These are phyloP conservation scores for Silurus meridionalis DNA, from an alignment of 2,113 vertebrate species.

Conservation along the genomic window DNA sequence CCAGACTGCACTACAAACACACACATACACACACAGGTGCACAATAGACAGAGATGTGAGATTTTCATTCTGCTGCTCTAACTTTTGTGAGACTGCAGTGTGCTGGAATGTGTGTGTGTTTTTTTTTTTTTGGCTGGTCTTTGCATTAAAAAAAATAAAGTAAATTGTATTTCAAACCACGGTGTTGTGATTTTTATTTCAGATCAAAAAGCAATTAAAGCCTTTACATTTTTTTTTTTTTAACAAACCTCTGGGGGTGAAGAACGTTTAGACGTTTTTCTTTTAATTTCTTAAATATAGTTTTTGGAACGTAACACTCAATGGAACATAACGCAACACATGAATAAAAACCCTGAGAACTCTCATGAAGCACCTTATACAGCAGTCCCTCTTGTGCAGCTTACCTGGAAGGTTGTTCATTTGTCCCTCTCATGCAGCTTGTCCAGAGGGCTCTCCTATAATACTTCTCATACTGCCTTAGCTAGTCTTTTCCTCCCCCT, in stretches of 20 bases:
- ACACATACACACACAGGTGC: neutral
- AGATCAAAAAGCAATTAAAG: neutral
- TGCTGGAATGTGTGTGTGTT: slow-evolving; percentile 37
- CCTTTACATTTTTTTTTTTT: too few species aligned
- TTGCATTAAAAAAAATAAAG: slow-evolving; percentile 63
- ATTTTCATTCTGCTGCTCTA: slow-evolving; percentile 47
- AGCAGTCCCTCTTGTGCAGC: neutral
- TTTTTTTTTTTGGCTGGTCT: slow-evolving; percentile 59
- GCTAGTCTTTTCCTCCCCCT: slow-evolving; percentile 47
- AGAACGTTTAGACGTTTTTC: neutral
- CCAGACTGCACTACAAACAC: slow-evolving; percentile 30
- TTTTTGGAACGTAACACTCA: neutral
- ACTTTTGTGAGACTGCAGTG: slow-evolving; percentile 49
- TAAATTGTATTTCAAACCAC: slow-evolving; percentile 60
- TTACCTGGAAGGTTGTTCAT: too few species aligned
- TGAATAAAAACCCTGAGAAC: neutral
- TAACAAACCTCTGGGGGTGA: too few species aligned
- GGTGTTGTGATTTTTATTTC: slow-evolving; percentile 23
- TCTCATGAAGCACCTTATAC: neutral
- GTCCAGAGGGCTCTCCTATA: neutral
- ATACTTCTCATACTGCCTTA: neutral
- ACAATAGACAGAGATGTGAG: slow-evolving; percentile 41
- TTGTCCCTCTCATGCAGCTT: neutral
- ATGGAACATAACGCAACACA: neutral
- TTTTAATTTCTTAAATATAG: neutral